These are phyloP conservation scores for Anolis carolinensis DNA, from an alignment of 2,113 vertebrate species.

Conservation along the genomic window DNA sequence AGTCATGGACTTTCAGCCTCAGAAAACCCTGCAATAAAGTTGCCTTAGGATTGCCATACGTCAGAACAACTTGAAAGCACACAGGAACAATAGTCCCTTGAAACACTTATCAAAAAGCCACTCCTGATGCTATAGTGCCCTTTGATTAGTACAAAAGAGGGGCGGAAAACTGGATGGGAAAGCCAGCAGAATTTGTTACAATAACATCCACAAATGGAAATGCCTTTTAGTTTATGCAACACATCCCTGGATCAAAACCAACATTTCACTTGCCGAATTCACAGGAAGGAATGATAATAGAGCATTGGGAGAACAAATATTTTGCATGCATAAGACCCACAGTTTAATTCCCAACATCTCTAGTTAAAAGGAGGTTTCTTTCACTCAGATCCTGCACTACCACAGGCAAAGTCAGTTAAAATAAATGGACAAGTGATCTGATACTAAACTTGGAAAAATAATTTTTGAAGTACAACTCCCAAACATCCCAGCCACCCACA, in stretches of 20 bases:
- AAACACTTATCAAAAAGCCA: not conserved
- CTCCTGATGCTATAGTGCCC: not conserved
- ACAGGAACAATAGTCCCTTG: not conserved
- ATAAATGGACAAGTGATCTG: not conserved
- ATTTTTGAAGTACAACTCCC: not conserved
- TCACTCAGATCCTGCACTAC: not conserved
- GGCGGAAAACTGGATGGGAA: too few species aligned
- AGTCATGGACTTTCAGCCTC: too few species aligned
- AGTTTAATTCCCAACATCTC: not conserved
- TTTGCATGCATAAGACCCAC: not conserved
- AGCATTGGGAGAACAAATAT: not conserved
- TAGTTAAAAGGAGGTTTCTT: not conserved
- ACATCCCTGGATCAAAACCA: not conserved
- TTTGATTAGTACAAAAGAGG: not conserved
- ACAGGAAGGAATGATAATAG: not conserved
- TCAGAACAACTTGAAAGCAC: too few species aligned
- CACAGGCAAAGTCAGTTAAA: not conserved
- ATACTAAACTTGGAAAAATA: not conserved
- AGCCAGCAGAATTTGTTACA: too few species aligned
- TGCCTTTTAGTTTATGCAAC: not conserved
- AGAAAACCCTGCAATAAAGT: too few species aligned
- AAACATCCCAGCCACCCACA: too few species aligned
- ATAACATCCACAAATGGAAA: not conserved
- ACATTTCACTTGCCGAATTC: not conserved
- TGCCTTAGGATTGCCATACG: too few species aligned